Base-by-base conservation (phyloP, 2,888 invertebrate genomes). In the Empis stercorea region DNA sequence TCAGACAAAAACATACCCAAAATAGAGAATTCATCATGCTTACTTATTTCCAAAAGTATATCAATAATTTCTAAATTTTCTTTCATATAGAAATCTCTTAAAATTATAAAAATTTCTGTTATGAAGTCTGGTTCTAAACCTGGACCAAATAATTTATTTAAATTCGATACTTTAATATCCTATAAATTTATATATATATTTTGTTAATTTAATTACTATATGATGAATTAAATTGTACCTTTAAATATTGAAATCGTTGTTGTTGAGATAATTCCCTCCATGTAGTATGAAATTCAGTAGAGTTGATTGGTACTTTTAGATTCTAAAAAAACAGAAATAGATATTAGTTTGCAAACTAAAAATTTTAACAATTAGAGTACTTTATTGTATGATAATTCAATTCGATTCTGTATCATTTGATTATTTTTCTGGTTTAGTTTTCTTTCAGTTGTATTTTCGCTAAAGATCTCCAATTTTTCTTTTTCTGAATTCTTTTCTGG, bases 111-210 rank as follows among this genome's bases (percentile, higher is more conserved):
- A 9, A 68, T 50, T 36, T 62, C 64, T 1, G 59, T 54, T 7
- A 67, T 56, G 1, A 63, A 65, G 2, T 65, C 62, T 2, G 62
- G 63, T 52, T 65, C 64, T 16, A 69, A 64, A 3, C 66, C 62
- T 45, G 68, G 65, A 3, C 68, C 68, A 40, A 69, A 57, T 13
- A 68, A 52, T 57, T 61, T 64, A 44, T 62, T 57, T n/a, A 69
- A 50, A 10, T 60, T 57, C 1, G 49, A 7, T 7, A 60, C 41
- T 46, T 63, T 54, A 51, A 68, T 67, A 10, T 61, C 63, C 59
- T 61, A 43, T 15, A 51, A 49, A 16, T 37, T 41, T 43, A 23
- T 41, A 43, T 27, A 41, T 13, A n/a, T 9, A 34, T 7, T 2
- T 34, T 34, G 13, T 34, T 5, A 48, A 45, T 40, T 9, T 17